A percentile compares a stretch with the other conserved stretches of the same genome.
phyloP scores from a whole-genome alignment of 2,888 invertebrate genomes.

The Leptinotarsa tumamoca region DNA sequence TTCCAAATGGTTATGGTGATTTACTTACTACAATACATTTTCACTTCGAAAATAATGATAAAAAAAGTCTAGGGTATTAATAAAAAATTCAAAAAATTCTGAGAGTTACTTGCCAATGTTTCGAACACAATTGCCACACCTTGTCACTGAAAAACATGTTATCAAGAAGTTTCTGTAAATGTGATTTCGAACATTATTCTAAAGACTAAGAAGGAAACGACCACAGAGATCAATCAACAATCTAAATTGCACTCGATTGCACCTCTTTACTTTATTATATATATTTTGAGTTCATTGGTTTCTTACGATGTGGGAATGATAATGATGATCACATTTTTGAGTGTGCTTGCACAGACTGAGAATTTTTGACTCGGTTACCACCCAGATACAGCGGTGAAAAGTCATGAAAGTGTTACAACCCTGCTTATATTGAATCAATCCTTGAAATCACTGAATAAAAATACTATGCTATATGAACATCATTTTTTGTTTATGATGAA shows the following conservation, averaged over 20 bases:
- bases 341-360: background rate
- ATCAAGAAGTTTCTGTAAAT: background rate
- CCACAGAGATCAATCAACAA: background rate
- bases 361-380: background rate
- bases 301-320: background rate
- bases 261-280: background rate
- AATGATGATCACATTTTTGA: background rate
- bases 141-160: too few relatives aligned
- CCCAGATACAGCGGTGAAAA: background rate
- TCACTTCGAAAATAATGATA: background rate
- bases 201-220: too few relatives aligned
- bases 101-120: background rate
- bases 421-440: background rate
- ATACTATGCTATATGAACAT: background rate
- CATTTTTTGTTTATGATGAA: conserved; percentile 5
- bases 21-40: background rate
- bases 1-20: background rate
- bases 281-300: background rate
- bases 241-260: background rate
- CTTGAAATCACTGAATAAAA: background rate
- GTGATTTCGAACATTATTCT: background rate
- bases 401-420: background rate
- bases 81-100: background rate
- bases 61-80: background rate
- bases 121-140: background rate